Conservation (phyloP, 2,113 vertebrate genomes). For the Talpa occidentalis region DNA sequence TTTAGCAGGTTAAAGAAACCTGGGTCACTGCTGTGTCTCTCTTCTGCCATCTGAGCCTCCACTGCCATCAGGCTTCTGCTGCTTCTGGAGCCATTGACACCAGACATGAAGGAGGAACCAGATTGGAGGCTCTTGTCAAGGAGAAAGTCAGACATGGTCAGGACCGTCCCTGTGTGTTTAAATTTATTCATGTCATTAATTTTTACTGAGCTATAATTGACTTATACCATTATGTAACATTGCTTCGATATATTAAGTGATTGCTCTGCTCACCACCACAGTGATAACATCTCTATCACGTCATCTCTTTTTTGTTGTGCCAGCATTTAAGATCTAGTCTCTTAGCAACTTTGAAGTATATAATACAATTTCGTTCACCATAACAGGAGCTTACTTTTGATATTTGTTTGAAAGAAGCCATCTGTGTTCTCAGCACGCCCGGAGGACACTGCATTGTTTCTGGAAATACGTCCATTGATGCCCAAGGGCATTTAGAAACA, state of each 20-base stretch:
- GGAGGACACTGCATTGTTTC: not conserved
- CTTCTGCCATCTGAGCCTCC: no score
- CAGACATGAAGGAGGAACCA: no score
- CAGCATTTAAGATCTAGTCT: not conserved
- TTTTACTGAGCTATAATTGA: not conserved
- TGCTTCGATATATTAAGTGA: not conserved
- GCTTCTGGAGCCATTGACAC: no score
- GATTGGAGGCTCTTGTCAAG: not conserved
- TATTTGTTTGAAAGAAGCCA: slow-evolving; percentile 13
- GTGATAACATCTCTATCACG: not conserved
- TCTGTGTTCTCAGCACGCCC: slow-evolving; percentile 16
- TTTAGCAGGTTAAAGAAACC: no score
- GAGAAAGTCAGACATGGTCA: not conserved
- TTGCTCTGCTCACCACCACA: not conserved
- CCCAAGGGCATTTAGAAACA: slow-evolving; percentile 15
- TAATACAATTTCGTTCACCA: not conserved
- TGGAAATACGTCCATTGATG: not conserved
- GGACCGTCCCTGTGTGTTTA: not conserved
- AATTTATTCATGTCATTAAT: not conserved
- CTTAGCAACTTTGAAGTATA: slow-evolving; percentile 14
- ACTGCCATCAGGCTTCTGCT: no score
- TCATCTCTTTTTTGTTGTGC: not conserved
- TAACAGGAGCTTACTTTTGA: not conserved
- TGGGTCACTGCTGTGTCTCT: no score
- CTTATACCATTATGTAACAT: not conserved